Conservation (phyloP, 2,888 invertebrate species). For the Embidobia sp. region DNA sequence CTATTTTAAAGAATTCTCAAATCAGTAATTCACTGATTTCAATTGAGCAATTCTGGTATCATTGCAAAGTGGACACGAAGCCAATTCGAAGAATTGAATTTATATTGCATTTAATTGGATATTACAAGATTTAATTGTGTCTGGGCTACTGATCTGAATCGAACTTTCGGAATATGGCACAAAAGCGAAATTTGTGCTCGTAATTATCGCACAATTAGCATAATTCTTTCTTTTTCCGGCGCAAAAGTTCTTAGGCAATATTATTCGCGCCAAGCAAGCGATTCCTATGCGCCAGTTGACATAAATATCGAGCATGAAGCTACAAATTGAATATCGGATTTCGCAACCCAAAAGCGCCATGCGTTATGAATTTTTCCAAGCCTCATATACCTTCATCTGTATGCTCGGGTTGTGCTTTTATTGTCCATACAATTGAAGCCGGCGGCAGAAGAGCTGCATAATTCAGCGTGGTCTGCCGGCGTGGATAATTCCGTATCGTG, state of each 20-base stretch:
- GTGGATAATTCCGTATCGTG: slow-evolving; percentile 50
- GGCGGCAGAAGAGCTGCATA: slow-evolving; percentile 49
- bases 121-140: no score
- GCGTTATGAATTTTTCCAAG: slow-evolving; percentile 58
- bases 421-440: slow-evolving; percentile 58
- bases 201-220: no score
- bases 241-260: slow-evolving; percentile 16
- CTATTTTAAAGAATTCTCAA: no score
- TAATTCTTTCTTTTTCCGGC: no score
- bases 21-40: no score
- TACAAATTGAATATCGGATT: slow-evolving; percentile 58
- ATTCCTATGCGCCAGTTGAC: slow-evolving; percentile 29
- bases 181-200: no score
- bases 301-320: slow-evolving; percentile 51
- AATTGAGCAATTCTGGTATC: no score
- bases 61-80: no score
- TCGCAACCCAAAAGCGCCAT: slow-evolving; percentile 39
- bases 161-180: no score
- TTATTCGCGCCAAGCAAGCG: slow-evolving; percentile 12
- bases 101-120: no score
- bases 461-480: slow-evolving; percentile 46
- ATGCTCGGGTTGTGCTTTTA: slow-evolving; percentile 57
- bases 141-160: no score
- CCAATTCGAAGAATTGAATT: no score
- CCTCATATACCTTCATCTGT: slow-evolving; percentile 50